phyloP scores from a whole-genome alignment of 2,113 vertebrate species.

The Pterocles gutturalis region DNA sequence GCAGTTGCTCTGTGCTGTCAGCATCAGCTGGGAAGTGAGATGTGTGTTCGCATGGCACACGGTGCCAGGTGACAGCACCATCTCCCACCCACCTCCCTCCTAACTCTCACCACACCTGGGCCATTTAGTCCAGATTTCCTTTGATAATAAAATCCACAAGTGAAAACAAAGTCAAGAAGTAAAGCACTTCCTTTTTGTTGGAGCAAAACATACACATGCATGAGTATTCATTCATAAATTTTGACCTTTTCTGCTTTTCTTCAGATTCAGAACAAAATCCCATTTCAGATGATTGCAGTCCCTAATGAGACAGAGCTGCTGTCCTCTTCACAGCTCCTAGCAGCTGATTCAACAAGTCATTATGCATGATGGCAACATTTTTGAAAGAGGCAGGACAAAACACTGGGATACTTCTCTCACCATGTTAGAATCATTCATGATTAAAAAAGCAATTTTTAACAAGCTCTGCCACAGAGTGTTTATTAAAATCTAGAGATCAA shows the following conservation, averaged over 20 bases:
- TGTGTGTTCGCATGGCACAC: fast-evolving
- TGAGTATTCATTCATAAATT: background rate
- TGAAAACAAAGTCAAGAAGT: background rate
- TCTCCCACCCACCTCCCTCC: background rate
- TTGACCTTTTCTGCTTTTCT: constrained; percentile 31
- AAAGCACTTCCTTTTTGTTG: background rate
- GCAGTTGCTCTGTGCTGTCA: background rate
- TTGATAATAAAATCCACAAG: background rate
- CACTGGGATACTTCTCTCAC: background rate
- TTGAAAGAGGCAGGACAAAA: background rate
- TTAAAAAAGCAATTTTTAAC: background rate
- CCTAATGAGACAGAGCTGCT: constrained; percentile 18
- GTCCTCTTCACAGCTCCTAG: background rate
- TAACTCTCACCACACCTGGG: background rate
- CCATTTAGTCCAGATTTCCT: background rate
- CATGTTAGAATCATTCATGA: background rate
- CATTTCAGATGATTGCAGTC: background rate
- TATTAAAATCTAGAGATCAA: constrained; percentile 16
- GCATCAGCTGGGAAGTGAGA: background rate
- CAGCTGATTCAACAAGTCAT: background rate
- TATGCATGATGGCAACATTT: background rate
- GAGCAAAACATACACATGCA: background rate
- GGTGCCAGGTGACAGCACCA: background rate
- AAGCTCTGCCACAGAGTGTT: background rate
- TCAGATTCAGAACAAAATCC: background rate